Conservation (phyloP, 2,113 vertebrate genomes). For the Laticauda colubrina region DNA sequence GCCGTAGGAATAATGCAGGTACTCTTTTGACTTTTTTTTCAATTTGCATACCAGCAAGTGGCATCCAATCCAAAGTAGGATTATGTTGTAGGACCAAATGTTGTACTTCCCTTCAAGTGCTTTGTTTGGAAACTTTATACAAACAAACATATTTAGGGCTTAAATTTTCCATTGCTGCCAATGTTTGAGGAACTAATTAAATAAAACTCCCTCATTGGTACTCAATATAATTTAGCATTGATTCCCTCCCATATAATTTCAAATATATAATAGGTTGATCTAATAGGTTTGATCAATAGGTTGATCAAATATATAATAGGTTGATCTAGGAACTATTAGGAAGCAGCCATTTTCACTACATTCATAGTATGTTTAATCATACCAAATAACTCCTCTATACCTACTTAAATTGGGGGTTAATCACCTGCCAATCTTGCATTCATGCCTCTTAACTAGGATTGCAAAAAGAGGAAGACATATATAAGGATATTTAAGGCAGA, state of each 20-base stretch:
- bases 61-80: background rate
- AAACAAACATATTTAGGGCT: background rate
- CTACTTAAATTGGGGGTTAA: slow-evolving; percentile 10
- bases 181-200: background rate
- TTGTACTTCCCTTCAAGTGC: background rate
- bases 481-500: slow-evolving; percentile 31
- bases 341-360: background rate
- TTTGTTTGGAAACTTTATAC: background rate
- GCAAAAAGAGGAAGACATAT: background rate
- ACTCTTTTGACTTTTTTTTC: background rate
- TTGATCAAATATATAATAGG: background rate
- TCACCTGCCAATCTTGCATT: slow-evolving; percentile 21
- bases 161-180: background rate
- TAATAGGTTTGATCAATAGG: background rate
- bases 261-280: background rate
- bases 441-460: background rate
- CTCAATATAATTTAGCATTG: slow-evolving; percentile 4
- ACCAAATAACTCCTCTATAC: slow-evolving; percentile 18
- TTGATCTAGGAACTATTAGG: background rate
- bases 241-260: background rate
- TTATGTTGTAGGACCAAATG: background rate
- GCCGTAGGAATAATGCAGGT: background rate
- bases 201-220: background rate
- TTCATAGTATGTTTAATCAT: slow-evolving; percentile 18
- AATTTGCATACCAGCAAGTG: background rate